Percentiles rank a stretch among this genome's conserved stretches.
Evolutionary conservation across 2,113 vertebrate genomes (phyloP).

Genomic region (Xyrauchen texanus): DNA sequence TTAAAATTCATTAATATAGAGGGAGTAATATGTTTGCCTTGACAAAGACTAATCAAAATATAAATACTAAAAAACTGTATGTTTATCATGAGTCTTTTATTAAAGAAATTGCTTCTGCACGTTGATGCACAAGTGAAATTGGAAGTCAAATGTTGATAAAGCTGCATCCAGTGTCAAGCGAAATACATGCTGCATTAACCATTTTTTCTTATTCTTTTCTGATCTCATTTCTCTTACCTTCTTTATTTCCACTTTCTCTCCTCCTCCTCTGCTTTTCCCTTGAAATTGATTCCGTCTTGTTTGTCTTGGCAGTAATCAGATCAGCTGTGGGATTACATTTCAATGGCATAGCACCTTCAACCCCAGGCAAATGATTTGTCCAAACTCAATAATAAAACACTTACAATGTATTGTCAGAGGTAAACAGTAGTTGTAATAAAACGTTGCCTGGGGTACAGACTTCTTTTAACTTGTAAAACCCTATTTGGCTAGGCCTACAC

Average conservation of each 20-base stretch:
- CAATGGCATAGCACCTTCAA: slow-evolving; percentile 93
- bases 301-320: slow-evolving; percentile 91
- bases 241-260: slow-evolving; percentile 66
- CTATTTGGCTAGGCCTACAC: slow-evolving; percentile 87
- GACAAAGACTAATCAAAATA: too few relatives aligned
- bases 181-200: slow-evolving; percentile 49
- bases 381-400: slow-evolving; percentile 97
- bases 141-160: slow-evolving; percentile 51
- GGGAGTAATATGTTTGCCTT: too few relatives aligned
- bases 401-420: slow-evolving; percentile 96
- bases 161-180: slow-evolving; percentile 57
- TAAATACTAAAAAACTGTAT: too few relatives aligned
- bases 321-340: slow-evolving; percentile 93
- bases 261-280: slow-evolving; percentile 67
- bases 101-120: not conserved
- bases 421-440: slow-evolving; percentile 98
- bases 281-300: slow-evolving; percentile 89
- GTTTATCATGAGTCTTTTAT: slow-evolving; percentile 3
- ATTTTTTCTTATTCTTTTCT: slow-evolving; percentile 59
- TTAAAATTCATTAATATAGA: too few relatives aligned
- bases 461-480: slow-evolving; percentile 90
- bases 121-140: not conserved
- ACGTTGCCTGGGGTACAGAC: slow-evolving; percentile 87
- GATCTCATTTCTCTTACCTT: slow-evolving; percentile 74
- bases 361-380: slow-evolving; percentile 99